Evolutionary conservation across 1,140 invertebrate species (phyloP).

Genomic region (Zaprionus ghesquierei): DNA sequence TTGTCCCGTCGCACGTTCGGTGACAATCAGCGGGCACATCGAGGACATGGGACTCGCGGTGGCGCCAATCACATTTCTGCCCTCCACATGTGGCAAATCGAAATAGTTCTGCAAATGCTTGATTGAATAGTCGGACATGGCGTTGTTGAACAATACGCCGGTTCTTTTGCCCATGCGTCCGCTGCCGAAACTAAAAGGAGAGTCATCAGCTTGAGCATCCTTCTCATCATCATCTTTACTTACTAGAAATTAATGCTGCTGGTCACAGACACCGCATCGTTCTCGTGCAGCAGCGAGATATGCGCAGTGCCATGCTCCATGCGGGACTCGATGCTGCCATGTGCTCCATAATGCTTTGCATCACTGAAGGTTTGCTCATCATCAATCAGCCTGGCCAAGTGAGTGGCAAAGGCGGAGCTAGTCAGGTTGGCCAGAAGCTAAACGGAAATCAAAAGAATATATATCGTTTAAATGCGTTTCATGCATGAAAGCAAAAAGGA

Average conservation of each 20-base stretch:
- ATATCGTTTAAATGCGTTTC: not conserved
- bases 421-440: constrained; percentile 45
- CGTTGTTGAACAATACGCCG: constrained; percentile 96
- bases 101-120: constrained; percentile 91
- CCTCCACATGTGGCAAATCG: constrained; percentile 87
- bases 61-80: constrained; percentile 90
- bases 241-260: constrained; percentile 96
- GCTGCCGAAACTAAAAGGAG: constrained; percentile 66
- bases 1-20: constrained; percentile 87
- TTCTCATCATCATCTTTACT: constrained; percentile 82
- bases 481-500: constrained; percentile 1
- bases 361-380: constrained; percentile 88
- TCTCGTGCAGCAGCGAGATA: constrained; percentile 92
- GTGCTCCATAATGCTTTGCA: constrained; percentile 88
- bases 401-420: constrained; percentile 84
- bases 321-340: constrained; percentile 69
- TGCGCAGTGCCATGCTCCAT: constrained; percentile 95
- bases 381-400: constrained; percentile 85
- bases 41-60: constrained; percentile 95
- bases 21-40: constrained; percentile 94
- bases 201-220: no score
- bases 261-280: constrained; percentile 96
- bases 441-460: not conserved
- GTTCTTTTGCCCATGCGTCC: constrained; percentile 84
- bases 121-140: constrained; percentile 97